Base-by-base conservation (phyloP, 2,797 vertebrate genomes). In the Manis crassicaudata region DNA sequence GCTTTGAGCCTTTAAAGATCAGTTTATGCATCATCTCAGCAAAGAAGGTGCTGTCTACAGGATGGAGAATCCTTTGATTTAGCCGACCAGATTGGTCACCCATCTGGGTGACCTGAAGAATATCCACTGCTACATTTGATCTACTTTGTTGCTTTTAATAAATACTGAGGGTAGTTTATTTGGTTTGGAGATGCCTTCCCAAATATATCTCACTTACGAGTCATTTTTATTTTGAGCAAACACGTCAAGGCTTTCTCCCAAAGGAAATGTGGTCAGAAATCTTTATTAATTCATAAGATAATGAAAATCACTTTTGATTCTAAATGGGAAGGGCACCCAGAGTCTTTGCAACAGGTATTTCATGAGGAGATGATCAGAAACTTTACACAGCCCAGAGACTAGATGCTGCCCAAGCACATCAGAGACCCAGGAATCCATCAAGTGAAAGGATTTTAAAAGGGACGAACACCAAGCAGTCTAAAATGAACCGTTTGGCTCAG, bases 271-370 rank as follows among this genome's bases (percentile, higher is more conserved):
- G 80, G 90, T 89, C 76, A 94, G 93, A 87, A 94, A 92, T 91
- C 92, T 96, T 97, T 77, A 97, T 86, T 93, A 86, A 94, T 96
- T 97, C 94, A 96, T 93, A 75, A 96, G 97, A 88, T 88, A 89
- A 97, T 84, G 92, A 96, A 97, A 94, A 96, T 62, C 56, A 87
- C 65, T 73, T 83, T 96, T 94, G 83, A 94, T 85, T 94, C 65
- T 52, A 63, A 94, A 96, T 46, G 70, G 65, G 84, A 94, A 88
- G 85, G 88, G 82, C 23, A 65, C 65, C 73, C 68, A 77, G 32
- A 60, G 67, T 92, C 88, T 95, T 94, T 50, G 96, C 54, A 88
- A 70, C 70, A 81, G 56, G 60, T 76, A 65, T 56, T 88, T 94
- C 65, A 97, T 86, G n/a, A 90, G 88, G 76, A 67, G 89, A 94